Percentiles rank a stretch among this genome's conserved stretches.
Evolutionary conservation across 2,888 invertebrate species (phyloP).

Genomic region (Gari tellinella): DNA sequence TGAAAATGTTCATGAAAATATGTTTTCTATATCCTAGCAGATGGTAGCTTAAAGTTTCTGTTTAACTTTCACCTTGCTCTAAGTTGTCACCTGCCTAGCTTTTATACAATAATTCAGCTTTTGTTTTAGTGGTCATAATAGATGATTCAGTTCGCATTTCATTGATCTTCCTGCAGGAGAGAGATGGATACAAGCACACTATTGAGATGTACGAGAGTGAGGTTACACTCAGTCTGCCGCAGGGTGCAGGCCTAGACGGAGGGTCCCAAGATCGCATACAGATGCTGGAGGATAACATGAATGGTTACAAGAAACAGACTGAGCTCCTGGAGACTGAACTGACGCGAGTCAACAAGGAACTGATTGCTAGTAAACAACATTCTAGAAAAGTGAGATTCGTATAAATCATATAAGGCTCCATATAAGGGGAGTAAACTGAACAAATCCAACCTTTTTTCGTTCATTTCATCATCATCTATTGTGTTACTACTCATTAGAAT

Average conservation of each 20-base stretch:
- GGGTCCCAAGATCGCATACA: conserved; percentile 42
- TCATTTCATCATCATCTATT: no score
- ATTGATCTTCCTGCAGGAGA: conserved; percentile 67
- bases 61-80: no score
- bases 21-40: no score
- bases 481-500: no score
- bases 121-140: background rate
- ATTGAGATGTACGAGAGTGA: conserved; percentile 81
- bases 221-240: conserved; percentile 68
- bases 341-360: conserved; percentile 38
- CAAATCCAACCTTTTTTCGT: no score
- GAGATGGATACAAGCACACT: conserved; percentile 79
- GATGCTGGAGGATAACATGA: conserved; percentile 72
- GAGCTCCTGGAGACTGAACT: conserved; percentile 71
- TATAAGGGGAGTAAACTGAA: no score
- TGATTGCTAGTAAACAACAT: conserved; percentile 38
- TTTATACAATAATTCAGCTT: no score
- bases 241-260: background rate
- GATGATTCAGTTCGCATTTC: background rate
- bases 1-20: no score
- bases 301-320: conserved; percentile 70
- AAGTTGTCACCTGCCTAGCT: no score
- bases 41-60: no score
- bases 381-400: conserved; percentile 44
- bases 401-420: no score